Percentiles rank a stretch among this genome's conserved stretches.
phyloP scores from a whole-genome alignment of 2,113 vertebrate species.

The Australoheros scitulus region DNA sequence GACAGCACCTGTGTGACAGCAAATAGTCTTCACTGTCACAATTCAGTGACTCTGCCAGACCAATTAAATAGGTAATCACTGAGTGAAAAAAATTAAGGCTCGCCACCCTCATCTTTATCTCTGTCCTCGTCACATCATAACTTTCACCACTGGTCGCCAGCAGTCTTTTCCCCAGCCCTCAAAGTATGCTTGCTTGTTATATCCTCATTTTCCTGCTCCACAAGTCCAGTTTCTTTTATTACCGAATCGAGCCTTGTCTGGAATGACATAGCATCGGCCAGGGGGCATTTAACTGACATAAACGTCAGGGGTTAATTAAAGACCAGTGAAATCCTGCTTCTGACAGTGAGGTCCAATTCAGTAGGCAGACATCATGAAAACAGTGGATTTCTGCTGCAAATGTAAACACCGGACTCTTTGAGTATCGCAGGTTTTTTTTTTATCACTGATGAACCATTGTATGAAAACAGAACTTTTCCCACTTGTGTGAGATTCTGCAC shows the following conservation, averaged over 20 bases:
- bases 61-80: slow-evolving; percentile 10
- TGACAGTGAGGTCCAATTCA: neutral
- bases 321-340: neutral
- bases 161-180: neutral
- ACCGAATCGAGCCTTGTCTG: neutral
- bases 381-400: neutral
- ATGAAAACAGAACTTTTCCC: neutral
- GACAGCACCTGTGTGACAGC: neutral
- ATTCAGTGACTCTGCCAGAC: neutral
- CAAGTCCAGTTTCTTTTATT: neutral
- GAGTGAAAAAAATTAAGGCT: neutral
- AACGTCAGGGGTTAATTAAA: slow-evolving; percentile 22
- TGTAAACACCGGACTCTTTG: too few relatives aligned
- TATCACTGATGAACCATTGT: neutral
- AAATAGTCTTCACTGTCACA: neutral
- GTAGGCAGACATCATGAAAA: neutral
- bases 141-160: neutral
- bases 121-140: neutral
- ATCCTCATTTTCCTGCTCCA: neutral
- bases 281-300: neutral
- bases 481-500: neutral
- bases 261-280: neutral
- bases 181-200: neutral
- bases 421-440: neutral
- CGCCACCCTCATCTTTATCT: neutral